A percentile compares a stretch with the other conserved stretches of the same genome.
These are phyloP conservation scores for Apamea crenata DNA, from an alignment of 2,888 invertebrate species.

Conservation along the genomic window DNA sequence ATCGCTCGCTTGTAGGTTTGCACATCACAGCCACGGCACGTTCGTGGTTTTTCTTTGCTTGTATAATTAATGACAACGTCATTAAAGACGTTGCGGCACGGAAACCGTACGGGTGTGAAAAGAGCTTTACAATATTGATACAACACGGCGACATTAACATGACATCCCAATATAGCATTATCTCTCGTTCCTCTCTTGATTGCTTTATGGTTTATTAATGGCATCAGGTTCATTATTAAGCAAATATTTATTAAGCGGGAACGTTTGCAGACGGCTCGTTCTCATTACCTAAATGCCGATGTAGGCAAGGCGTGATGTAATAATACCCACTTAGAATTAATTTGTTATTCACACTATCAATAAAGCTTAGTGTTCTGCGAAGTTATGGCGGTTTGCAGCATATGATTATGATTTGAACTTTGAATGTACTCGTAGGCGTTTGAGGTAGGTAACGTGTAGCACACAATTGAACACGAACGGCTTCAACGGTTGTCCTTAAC, in stretches of 20 bases:
- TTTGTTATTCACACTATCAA: conserved; percentile 54
- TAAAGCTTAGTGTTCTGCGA: conserved; percentile 55
- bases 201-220: conserved; percentile 48
- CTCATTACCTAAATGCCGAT: conserved; percentile 43
- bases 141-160: background rate
- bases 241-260: conserved; percentile 49
- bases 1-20: too few species aligned
- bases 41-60: background rate
- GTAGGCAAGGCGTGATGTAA: conserved; percentile 18
- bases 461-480: background rate
- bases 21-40: too few species aligned
- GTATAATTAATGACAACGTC: background rate
- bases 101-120: background rate
- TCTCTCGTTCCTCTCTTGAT: conserved; percentile 13
- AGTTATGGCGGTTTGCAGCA: conserved; percentile 14
- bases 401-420: conserved; percentile 29
- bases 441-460: background rate
- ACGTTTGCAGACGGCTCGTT: conserved; percentile 30
- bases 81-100: background rate
- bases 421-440: background rate
- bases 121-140: conserved; percentile 18
- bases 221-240: conserved; percentile 38
- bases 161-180: conserved; percentile 14
- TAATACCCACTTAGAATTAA: conserved; percentile 57
- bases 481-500: background rate